A percentile compares a stretch with the other conserved stretches of the same genome.
Evolutionary conservation across 92 coral and sea anemone genomes (phyloP).

Genomic region (Epizoanthus fatuus): DNA sequence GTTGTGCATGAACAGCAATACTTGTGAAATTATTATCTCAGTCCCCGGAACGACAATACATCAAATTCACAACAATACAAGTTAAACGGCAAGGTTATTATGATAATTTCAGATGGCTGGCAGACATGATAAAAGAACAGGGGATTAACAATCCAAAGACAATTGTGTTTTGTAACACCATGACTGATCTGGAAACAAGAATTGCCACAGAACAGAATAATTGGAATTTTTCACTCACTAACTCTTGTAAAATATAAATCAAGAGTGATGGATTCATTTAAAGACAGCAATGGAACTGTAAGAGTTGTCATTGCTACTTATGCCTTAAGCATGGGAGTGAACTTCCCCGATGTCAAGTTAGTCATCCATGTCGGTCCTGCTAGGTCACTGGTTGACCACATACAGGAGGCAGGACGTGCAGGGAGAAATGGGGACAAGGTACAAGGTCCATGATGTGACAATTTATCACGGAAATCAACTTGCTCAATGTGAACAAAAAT

Average conservation of each 20-base stretch:
- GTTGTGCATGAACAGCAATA: constrained; percentile 22
- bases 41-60: constrained; percentile 11
- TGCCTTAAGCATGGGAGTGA: constrained; percentile 55
- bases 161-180: constrained; percentile 38
- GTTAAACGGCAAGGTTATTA: constrained; percentile 8
- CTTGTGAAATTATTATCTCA: constrained; percentile 1
- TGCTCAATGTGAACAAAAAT: constrained; percentile 27
- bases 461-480: constrained; percentile 57
- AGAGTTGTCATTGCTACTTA: constrained; percentile 51
- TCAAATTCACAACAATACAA: constrained; percentile 4
- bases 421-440: constrained; percentile 44
- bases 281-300: constrained; percentile 42
- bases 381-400: constrained; percentile 59
- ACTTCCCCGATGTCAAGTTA: constrained; percentile 53
- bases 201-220: constrained; percentile 41
- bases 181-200: constrained; percentile 27
- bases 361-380: constrained; percentile 62
- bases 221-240: constrained; percentile 59
- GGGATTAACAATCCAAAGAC: neutral
- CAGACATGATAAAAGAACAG: constrained; percentile 15
- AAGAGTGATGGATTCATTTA: constrained; percentile 52
- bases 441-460: constrained; percentile 37
- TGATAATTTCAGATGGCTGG: constrained; percentile 4
- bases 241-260: constrained; percentile 49
- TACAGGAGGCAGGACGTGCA: constrained; percentile 55